Evolutionary conservation across 2,113 vertebrate genomes (phyloP), one percentile per base, ranked within the genome.

Genomic region (Lepus timidus): DNA sequence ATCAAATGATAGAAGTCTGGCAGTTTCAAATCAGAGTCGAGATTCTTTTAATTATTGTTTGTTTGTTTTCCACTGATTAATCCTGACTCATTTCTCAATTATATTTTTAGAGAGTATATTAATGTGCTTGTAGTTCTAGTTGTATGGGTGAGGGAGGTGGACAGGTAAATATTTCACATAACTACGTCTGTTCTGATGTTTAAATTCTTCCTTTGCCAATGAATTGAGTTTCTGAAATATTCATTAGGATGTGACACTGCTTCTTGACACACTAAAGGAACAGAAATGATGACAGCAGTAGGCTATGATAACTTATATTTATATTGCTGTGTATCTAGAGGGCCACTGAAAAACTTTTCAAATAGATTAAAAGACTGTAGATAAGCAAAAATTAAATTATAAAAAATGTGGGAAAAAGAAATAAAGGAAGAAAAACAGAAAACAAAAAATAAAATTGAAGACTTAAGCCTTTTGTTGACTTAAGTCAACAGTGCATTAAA

Each of bases 341-440:
- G 85, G 27, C 14, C 2, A 55, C 31, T 67, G 55, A 61, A 75
- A 87, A 83, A 16, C 62, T 80, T 27, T 52, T 27, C 25, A 76
- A 49, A 78, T 27, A 85, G 3, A 58, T 2, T 49, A 9, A 82
- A 20, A 91, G 78, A 52, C 61, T 64, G 17, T 19, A 81, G n/a
- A 39, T 29, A 87, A 74, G 64, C 71, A 3, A 94, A 93, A 91
- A 82, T 23, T 70, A 22, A 91, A 55, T 94, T 91, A 74, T 25
- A 36, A 82, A 86, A 95, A 81, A 14, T 17, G 1, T 81, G 22
- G 62, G 29, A 76, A 91, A 85, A 71, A 85, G 70, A 86, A 85
- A 68, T 70, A 55, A 10, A 29, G 11, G 13, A 3, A 17, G 4
- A 16, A 87, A 64, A 74, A 29, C 27, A 74, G 36, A 61, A 80